Evolutionary conservation across 2,113 vertebrate species (phyloP).

Genomic region (Empidonax traillii): DNA sequence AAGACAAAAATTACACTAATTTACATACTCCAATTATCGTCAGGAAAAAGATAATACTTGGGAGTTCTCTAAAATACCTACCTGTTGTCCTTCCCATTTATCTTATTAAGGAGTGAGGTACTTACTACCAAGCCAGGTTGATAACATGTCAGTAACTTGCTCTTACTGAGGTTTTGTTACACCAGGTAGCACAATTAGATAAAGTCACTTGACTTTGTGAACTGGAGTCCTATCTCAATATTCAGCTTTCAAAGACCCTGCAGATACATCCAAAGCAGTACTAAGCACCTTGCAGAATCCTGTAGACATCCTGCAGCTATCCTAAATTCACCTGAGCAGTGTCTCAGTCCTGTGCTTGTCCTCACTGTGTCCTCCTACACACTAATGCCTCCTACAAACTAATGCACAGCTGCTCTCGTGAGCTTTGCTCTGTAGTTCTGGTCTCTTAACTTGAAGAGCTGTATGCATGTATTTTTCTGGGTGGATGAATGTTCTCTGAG

Average conservation of each 20-base stretch:
- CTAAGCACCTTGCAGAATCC: neutral
- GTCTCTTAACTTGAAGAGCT: neutral
- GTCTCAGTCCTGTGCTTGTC: neutral
- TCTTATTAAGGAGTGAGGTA: neutral
- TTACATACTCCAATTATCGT: neutral
- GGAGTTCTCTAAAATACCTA: neutral
- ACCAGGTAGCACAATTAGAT: neutral
- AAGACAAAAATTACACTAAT: neutral
- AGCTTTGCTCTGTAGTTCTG: neutral
- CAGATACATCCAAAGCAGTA: neutral
- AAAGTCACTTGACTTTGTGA: neutral
- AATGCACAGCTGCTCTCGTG: rapidly evolving
- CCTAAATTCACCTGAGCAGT: neutral
- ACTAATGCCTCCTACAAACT: neutral
- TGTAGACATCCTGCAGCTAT: neutral
- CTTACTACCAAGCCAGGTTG: neutral
- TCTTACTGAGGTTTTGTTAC: neutral
- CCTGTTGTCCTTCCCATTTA: neutral
- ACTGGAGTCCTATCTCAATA: neutral
- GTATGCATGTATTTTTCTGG: rapidly evolving
- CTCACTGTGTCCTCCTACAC: neutral
- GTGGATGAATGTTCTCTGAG: too few relatives aligned
- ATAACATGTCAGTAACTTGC: neutral
- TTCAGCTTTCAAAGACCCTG: neutral
- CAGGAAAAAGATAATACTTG: neutral